Conservation (phyloP, 1,140 invertebrate species). For the Scaptomyza pallida region DNA sequence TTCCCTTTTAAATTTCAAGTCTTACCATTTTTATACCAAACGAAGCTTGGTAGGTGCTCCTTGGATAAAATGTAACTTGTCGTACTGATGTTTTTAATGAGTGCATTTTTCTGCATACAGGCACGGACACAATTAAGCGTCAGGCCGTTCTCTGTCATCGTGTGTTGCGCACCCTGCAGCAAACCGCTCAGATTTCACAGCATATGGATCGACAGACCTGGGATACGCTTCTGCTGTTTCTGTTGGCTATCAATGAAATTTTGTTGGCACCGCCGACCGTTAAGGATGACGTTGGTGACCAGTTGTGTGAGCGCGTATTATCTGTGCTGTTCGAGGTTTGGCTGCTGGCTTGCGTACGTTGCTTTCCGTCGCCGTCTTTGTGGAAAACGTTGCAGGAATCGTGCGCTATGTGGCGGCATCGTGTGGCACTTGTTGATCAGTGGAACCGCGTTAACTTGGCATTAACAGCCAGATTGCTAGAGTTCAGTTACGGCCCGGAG, state of each 20-base stretch:
- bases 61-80: background rate
- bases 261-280: slow-evolving; percentile 95
- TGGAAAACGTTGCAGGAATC: slow-evolving; percentile 98
- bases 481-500: slow-evolving; percentile 94
- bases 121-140: slow-evolving; percentile 93
- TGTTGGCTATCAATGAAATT: slow-evolving; percentile 96
- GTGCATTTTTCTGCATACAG: slow-evolving; percentile 84
- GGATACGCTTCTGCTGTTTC: slow-evolving; percentile 94
- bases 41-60: slow-evolving; percentile 90
- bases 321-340: slow-evolving; percentile 98
- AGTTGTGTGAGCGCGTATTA: slow-evolving; percentile 96
- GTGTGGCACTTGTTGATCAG: slow-evolving; percentile 95
- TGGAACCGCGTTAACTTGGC: slow-evolving; percentile 97
- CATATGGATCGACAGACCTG: slow-evolving; percentile 94
- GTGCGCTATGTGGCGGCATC: slow-evolving; percentile 96
- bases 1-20: slow-evolving; percentile 86
- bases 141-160: slow-evolving; percentile 98
- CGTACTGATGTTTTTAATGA: no score
- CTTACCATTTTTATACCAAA: slow-evolving; percentile 94
- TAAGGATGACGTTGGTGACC: slow-evolving; percentile 97
- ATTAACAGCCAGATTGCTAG: slow-evolving; percentile 92
- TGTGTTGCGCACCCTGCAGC: slow-evolving; percentile 94
- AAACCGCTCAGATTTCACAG: slow-evolving; percentile 92
- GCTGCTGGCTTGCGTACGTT: slow-evolving; percentile 95
- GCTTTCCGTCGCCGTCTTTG: slow-evolving; percentile 94